Evolutionary conservation across 2,113 vertebrate genomes (phyloP).

Genomic region (Lucifuga dentata): DNA sequence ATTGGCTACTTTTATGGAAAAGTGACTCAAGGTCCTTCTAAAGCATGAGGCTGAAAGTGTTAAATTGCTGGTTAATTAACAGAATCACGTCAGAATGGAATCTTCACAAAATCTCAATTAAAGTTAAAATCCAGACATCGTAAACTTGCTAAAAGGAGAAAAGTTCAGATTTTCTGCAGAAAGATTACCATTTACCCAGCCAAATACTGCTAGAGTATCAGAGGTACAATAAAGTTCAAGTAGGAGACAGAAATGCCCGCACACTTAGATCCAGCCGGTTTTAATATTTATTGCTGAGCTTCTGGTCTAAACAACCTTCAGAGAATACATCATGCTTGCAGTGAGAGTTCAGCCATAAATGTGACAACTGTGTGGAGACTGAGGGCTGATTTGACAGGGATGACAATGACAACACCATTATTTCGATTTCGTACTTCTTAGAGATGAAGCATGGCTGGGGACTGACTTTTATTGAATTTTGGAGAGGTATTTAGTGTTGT

Average conservation of each 20-base stretch:
- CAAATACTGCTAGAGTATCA: conserved; percentile 4
- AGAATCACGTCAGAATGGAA: too few species aligned
- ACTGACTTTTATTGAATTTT: conserved; percentile 48
- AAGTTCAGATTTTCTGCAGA: background rate
- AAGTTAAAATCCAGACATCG: too few species aligned
- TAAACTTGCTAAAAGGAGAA: background rate
- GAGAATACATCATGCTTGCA: conserved; percentile 3
- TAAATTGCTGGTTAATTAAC: too few species aligned
- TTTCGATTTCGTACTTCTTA: conserved; percentile 10
- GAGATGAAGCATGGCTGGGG: conserved; percentile 37
- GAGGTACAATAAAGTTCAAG: background rate
- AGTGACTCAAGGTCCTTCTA: too few species aligned
- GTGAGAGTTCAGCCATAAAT: conserved; percentile 29
- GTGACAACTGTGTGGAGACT: conserved; percentile 1
- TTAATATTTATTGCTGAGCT: conserved; percentile 29
- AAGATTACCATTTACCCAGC: background rate
- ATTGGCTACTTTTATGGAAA: too few species aligned
- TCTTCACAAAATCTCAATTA: too few species aligned
- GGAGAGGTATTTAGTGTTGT: conserved; percentile 32
- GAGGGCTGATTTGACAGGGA: conserved; percentile 8
- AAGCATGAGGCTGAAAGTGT: too few species aligned
- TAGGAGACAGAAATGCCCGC: background rate
- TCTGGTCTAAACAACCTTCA: conserved; percentile 22
- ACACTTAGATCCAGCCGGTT: conserved; percentile 2
- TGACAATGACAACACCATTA: conserved; percentile 25